Base-by-base conservation (phyloP, 2,113 vertebrate genomes). In the Coregonus clupeaformis region DNA sequence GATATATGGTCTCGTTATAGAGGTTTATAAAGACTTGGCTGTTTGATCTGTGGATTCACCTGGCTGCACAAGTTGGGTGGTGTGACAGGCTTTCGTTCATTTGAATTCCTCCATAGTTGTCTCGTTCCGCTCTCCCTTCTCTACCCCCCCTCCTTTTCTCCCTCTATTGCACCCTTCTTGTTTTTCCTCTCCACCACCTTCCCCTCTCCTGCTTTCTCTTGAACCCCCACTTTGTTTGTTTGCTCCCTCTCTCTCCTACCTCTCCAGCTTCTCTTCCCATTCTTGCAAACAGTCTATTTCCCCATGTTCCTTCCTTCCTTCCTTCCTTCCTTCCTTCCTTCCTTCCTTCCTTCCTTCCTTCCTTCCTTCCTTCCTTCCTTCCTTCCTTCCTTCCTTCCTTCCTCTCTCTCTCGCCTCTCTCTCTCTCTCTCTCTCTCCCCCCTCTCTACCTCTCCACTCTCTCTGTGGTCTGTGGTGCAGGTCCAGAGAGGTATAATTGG, bases 401-500 rank as follows among this genome's bases (percentile, higher is more conserved):
- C 60, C 72, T 57, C n/a, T 27, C 22, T 9, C 13, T 25, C 59
- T 27, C 32, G 52, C 69, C 57, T 67, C 29, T 29, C 29, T 3
- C 29, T 29, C 29, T 3, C 29, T 3, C 29, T 29, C 29, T 64
- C 76, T 72, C 27, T 6, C 67, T n/a, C 11, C 14, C 29, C 73
- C 36, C 55, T 18, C 47, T 42, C 65, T 27, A 27, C 2, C 27
- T 2, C 27, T 27, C 7, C 49, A 6, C 55, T 45, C n/a, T 12
- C 27, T 81, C 52, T 69, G 47, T 30, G 75, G 74, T 88, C 78
- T 7, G 29, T 75, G 77, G 72, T 83, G 74, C 66, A 77, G 90
- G 86, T 90, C 79, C 73, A 30, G 70, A 12, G 52, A 86, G 75
- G 82, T 90, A 87, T 89, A 90, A 90, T 91, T 89, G 91, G 86